Evolutionary conservation across 2,113 vertebrate species (phyloP), one percentile per base, ranked within the genome.

Genomic region (Rhabdornis inornatus): DNA sequence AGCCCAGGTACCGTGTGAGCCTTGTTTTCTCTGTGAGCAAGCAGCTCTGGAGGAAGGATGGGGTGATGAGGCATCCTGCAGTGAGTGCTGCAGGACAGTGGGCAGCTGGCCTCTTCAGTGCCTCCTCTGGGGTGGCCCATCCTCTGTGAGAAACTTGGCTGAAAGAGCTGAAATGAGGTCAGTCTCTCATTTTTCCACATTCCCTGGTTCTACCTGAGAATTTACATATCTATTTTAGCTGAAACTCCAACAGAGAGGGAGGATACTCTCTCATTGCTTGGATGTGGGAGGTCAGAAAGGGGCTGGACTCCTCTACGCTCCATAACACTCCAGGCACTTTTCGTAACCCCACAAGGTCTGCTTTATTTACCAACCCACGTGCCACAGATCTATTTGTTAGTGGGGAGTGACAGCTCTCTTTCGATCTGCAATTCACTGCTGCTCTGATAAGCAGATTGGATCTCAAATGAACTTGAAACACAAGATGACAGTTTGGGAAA

Each of bases 381-480:
- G 39, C 64, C 52, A 70, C 68, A 78, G n/a, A 71, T 22, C 33
- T 47, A 6, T 71, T 57, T 84, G 60, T 25, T 40, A 69, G 17
- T 2, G 20, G 53, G 79, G 88, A 87, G 49, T 37, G 30, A 44
- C 59, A 61, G 44, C 68, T 49, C 74, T 52, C n/a, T 70, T 45
- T 57, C 9, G 11, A 72, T 72, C 83, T 71, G 45, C 83, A 44
- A 35, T 92, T 94, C 53, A n/a, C 56, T 76, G 76, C 86, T 71
- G 60, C 80, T 96, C 78, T 69, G 90, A 94, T 86, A 95, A 93
- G 79, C 30, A 92, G 84, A 97, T 50, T 96, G 88, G 83, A 84
- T 96, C 94, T 96, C 86, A 96, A 96, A 96, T 94, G 60, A 97
- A 90, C 88, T 95, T 82, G 92, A 96, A 93, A 93, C 92, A 92